phyloP scores from a whole-genome alignment of 2,888 invertebrate genomes.

The Netelia inedita region DNA sequence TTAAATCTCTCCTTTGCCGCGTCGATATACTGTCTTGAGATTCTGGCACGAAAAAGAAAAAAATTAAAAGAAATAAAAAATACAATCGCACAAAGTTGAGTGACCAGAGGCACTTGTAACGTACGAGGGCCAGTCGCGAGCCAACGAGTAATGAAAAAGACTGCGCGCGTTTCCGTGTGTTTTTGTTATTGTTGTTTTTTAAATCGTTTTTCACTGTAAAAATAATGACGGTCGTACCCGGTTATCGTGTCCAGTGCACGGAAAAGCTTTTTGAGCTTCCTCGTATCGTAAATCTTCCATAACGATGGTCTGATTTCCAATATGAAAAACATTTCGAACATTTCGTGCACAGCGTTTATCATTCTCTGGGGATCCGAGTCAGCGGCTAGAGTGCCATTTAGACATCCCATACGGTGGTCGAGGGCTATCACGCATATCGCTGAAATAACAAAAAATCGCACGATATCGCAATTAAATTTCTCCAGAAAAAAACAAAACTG shows the following conservation, averaged over 20 bases:
- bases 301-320: constrained; percentile 91
- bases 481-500: background rate
- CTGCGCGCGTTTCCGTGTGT: background rate
- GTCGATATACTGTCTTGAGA: constrained; percentile 82
- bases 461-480: constrained; percentile 30
- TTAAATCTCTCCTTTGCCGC: constrained; percentile 80
- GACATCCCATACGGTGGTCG: constrained; percentile 92
- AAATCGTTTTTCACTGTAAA: background rate
- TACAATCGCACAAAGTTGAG: background rate
- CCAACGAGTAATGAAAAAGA: background rate
- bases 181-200: background rate
- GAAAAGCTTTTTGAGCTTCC: constrained; percentile 90
- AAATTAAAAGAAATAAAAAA: background rate
- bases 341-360: constrained; percentile 91
- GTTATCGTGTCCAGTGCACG: constrained; percentile 91
- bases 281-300: constrained; percentile 91
- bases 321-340: constrained; percentile 92
- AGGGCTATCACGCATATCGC: constrained; percentile 93
- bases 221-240: constrained; percentile 85
- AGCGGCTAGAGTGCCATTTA: constrained; percentile 86
- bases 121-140: background rate
- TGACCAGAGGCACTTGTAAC: background rate
- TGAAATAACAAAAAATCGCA: constrained; percentile 81
- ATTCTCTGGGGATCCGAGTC: constrained; percentile 91
- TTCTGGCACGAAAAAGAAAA: constrained; percentile 68